phyloP scores from a whole-genome alignment of 2,797 vertebrate genomes.

The Danio aesculapii region DNA sequence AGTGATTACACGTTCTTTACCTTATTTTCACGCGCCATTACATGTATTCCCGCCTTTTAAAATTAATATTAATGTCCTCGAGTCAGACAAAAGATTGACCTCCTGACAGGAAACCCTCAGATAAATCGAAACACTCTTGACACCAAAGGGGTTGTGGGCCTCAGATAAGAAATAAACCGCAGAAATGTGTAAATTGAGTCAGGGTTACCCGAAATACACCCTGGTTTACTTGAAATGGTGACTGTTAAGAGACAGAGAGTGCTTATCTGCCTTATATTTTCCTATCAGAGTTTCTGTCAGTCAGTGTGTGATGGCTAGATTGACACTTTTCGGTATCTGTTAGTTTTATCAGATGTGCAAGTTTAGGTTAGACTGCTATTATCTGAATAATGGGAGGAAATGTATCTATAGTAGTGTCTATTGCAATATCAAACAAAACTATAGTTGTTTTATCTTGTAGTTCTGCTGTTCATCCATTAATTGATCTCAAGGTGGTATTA shows the following conservation, averaged over 20 bases:
- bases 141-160: not conserved
- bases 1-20: not conserved
- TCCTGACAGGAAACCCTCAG: not conserved
- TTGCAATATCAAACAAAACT: not conserved
- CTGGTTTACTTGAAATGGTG: not conserved
- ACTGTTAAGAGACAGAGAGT: not conserved
- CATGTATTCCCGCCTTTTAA: not conserved
- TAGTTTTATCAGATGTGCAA: not conserved
- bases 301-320: not conserved
- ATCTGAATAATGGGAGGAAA: not conserved
- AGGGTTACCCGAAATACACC: not conserved
- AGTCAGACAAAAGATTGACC: not conserved
- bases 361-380: not conserved
- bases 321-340: not conserved
- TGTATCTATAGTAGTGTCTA: not conserved
- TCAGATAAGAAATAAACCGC: conserved; percentile 20
- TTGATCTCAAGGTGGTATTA: not conserved
- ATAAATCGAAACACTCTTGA: not conserved
- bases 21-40: not conserved
- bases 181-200: not conserved
- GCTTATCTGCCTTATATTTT: too few species aligned
- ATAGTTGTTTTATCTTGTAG: not conserved
- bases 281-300: not conserved
- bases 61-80: not conserved
- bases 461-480: not conserved